A percentile compares a stretch with the other conserved stretches of the same genome.
These are phyloP conservation scores for Therioaphis trifolii DNA, from an alignment of 2,888 invertebrate genomes.

Conservation along the genomic window DNA sequence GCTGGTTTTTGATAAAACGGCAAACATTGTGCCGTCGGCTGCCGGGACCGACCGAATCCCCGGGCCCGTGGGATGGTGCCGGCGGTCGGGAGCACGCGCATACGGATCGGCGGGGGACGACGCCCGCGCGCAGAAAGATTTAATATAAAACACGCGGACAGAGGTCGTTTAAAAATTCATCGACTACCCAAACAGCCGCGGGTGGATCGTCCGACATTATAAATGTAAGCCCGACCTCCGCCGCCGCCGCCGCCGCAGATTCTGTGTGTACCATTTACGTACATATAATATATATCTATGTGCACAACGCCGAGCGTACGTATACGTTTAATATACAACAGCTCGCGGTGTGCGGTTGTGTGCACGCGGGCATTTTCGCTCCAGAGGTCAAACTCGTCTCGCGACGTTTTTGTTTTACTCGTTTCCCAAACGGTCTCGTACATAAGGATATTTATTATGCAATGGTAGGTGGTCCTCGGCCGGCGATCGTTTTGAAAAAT, in stretches of 20 bases:
- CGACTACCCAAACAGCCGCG: slow-evolving; percentile 46
- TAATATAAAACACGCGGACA: slow-evolving; percentile 40
- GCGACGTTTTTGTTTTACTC: neutral
- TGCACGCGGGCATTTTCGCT: neutral
- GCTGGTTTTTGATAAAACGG: slow-evolving; percentile 54
- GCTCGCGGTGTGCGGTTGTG: neutral
- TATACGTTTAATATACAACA: neutral
- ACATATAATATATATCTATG: no score
- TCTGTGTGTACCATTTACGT: no score
- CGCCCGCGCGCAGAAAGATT: slow-evolving; percentile 13
- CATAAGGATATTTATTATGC: no score
- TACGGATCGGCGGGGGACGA: neutral
- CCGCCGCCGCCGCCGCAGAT: neutral
- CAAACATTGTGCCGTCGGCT: slow-evolving; percentile 25
- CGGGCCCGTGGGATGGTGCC: neutral
- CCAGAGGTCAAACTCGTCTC: neutral
- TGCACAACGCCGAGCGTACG: neutral
- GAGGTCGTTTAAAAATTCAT: slow-evolving; percentile 59
- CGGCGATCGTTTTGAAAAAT: no score
- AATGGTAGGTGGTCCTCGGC: no score
- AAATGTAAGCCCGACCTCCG: slow-evolving; percentile 6
- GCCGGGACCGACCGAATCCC: neutral
- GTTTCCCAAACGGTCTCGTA: no score
- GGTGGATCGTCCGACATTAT: slow-evolving; percentile 45
- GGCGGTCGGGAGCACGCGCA: neutral